Base-by-base conservation (phyloP, 2,797 vertebrate species). In the Sarcoramphus papa region DNA sequence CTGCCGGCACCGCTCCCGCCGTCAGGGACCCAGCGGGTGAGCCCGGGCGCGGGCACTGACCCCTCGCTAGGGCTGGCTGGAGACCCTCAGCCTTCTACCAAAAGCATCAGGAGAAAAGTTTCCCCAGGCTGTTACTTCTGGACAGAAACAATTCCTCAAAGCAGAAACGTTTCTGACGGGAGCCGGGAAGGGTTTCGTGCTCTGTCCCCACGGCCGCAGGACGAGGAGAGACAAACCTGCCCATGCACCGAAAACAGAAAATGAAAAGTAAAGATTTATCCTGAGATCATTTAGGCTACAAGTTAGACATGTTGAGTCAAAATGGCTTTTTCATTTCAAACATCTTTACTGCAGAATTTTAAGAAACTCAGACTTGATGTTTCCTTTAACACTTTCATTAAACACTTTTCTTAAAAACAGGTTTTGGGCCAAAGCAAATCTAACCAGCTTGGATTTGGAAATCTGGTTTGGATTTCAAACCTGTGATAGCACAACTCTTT, bases 391-490 rank as follows among this genome's bases (percentile, higher is more conserved):
- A 51, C 74, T 91, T 93, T 8, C 3, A 0, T 91, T 92, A 82
- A 96, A 87, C 81, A 37, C 81, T 87, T 85, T 19, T 31, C 70
- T 70, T 79, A 72, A 93, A 93, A 95, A 48, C 67, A 65, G 90
- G 37, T 21, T 87, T 89, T 15, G 81, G 89, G 81, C 93, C 93
- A 92, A 86, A 85, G 78, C 84, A 85, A 95, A 90, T 68, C 75
- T 43, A 93, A 78, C 64, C 79, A 93, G 92, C 86, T 85, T 91
- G 86, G 56, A 67, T 47, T 83, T 92, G 84, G 84, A 85, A 96
- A 79, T 77, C 67, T 87, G 81, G 63, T 86, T 77, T 87, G 91
- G 81, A 89, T 88, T 95, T 85, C 60, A 86, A 92, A 95, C 81
- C 81, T 56, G 41, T 60, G 86, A 82, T 60, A 41, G 51, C 41